Evolutionary conservation across 2,888 invertebrate genomes (phyloP).

Genomic region (Piscicola geometra): DNA sequence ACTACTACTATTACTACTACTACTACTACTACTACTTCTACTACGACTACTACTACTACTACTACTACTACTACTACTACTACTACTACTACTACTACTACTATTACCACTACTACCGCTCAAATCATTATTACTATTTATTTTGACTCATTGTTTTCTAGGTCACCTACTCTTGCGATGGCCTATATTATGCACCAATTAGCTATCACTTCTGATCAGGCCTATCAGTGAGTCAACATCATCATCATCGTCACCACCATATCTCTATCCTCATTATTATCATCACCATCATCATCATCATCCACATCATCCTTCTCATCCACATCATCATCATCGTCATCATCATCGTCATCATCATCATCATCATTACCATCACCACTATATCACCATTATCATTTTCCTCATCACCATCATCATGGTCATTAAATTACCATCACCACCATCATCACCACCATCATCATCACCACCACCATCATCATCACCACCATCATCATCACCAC

Average conservation of each 20-base stretch:
- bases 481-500: not conserved
- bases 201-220: too few species aligned
- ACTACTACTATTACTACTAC: not conserved
- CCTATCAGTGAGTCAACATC: too few species aligned
- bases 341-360: constrained; percentile 1
- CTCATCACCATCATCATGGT: not conserved
- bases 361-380: not conserved
- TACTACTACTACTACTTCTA: not conserved
- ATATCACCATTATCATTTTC: not conserved
- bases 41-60: too few species aligned
- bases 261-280: not conserved
- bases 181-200: too few species aligned
- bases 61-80: too few species aligned
- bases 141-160: too few species aligned
- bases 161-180: too few species aligned
- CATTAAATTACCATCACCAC: not conserved
- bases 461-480: not conserved
- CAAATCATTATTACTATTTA: too few species aligned
- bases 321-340: constrained; percentile 6
- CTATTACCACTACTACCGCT: too few species aligned
- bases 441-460: not conserved
- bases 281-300: not conserved
- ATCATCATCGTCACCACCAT: not conserved
- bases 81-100: too few species aligned
- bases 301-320: not conserved